Conservation (phyloP, 2,888 invertebrate genomes). For the Ophonus ardosiacus region DNA sequence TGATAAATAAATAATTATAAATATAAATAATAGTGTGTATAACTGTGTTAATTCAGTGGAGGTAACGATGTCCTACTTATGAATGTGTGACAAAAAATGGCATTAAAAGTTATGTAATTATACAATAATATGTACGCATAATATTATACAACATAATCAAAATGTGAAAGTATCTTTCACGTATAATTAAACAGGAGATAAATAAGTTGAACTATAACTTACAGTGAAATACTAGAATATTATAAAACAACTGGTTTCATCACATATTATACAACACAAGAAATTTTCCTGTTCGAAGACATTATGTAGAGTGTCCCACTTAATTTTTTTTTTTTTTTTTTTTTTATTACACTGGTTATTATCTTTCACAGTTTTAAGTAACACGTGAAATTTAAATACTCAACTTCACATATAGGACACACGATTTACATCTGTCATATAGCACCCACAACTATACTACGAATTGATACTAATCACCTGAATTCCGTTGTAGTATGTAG, state of each 20-base stretch:
- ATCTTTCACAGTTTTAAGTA: neutral
- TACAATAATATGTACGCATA: neutral
- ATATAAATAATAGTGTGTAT: too few species aligned
- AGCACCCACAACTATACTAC: neutral
- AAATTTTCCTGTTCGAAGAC: neutral
- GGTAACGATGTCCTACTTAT: too few species aligned
- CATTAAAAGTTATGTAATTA: too few species aligned
- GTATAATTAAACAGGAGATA: slow-evolving; percentile 2
- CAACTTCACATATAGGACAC: slow-evolving; percentile 3
- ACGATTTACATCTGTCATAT: neutral
- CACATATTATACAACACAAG: slow-evolving; percentile 5
- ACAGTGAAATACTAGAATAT: slow-evolving; percentile 1
- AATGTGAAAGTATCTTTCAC: slow-evolving; percentile 27
- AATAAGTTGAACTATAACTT: slow-evolving; percentile 16
- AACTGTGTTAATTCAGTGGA: too few species aligned
- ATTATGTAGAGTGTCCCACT: neutral
- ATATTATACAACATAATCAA: neutral
- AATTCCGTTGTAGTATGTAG: slow-evolving; percentile 12
- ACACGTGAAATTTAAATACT: neutral
- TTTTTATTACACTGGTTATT: neutral
- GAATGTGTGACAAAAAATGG: too few species aligned
- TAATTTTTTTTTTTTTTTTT: neutral
- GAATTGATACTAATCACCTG: slow-evolving; percentile 7
- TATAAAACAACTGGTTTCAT: neutral
- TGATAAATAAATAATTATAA: too few species aligned